Conservation (phyloP, 2,113 vertebrate species). For the Tamias sibiricus region DNA sequence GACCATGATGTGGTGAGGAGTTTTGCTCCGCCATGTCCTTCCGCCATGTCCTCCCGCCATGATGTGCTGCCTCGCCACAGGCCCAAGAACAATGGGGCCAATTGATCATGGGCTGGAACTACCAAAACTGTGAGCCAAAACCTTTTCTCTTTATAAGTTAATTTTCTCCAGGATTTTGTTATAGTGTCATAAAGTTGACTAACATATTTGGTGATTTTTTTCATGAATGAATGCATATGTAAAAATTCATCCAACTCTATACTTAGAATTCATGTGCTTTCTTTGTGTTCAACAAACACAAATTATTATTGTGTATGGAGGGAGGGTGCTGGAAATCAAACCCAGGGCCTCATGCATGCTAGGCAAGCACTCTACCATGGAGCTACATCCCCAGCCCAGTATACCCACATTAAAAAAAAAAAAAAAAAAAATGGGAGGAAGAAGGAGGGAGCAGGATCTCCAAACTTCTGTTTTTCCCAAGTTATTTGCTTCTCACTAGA, state of each 20-base stretch:
- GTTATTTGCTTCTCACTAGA: conserved; percentile 9
- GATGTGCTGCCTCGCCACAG: background rate
- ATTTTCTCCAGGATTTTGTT: background rate
- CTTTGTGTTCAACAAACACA: background rate
- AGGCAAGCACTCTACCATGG: no score
- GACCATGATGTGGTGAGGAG: no score
- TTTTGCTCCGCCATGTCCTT: no score
- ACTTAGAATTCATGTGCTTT: background rate
- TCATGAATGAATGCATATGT: background rate
- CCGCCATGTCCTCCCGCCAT: no score
- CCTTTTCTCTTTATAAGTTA: background rate
- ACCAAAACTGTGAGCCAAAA: background rate
- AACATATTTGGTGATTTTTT: background rate
- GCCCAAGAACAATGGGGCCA: background rate
- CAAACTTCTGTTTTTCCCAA: background rate
- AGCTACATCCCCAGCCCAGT: no score
- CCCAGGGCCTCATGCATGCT: no score
- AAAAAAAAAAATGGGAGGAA: no score
- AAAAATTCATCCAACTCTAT: background rate
- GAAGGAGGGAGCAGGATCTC: background rate
- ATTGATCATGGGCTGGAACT: background rate
- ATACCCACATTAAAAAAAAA: no score
- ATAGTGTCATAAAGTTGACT: background rate
- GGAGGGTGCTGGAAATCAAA: no score
- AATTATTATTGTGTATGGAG: no score